A percentile compares a stretch with the other conserved stretches of the same genome.
Evolutionary conservation across 1,140 invertebrate species (phyloP).

Genomic region (Phymorhynchus buccinoides): DNA sequence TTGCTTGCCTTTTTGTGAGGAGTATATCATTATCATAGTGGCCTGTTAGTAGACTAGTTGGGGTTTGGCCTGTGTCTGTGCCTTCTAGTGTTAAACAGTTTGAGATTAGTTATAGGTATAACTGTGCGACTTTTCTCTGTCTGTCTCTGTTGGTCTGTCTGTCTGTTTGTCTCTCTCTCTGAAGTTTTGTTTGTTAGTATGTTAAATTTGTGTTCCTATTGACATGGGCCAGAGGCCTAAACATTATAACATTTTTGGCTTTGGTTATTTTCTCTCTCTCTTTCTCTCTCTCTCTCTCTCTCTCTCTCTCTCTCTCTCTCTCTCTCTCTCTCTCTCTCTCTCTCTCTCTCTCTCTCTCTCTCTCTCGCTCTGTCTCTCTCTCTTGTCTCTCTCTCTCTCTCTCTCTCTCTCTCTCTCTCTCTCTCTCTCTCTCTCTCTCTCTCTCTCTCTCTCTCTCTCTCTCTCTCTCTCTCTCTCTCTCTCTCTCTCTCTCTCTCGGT

Average conservation of each 20-base stretch:
- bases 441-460: neutral
- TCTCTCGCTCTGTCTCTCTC: neutral
- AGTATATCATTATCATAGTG: no score
- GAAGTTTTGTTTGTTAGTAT: no score
- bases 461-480: neutral
- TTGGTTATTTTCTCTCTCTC: conserved; percentile 3
- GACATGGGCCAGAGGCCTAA: no score
- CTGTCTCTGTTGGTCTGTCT: neutral
- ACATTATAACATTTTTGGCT: no score
- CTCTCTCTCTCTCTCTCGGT: neutral
- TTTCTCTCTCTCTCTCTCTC: neutral
- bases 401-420: neutral
- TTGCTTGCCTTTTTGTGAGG: no score
- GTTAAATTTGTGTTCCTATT: no score
- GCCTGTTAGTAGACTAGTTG: no score
- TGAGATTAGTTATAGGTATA: no score
- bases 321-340: neutral
- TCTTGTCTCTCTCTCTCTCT: neutral
- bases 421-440: neutral
- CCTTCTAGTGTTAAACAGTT: no score
- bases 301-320: neutral
- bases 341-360: neutral
- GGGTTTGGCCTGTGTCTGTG: no score
- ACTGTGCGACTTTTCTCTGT: no score
- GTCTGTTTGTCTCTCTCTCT: no score